phyloP scores from a whole-genome alignment of 2,888 invertebrate genomes.

The Sceliomorpha sp. region DNA sequence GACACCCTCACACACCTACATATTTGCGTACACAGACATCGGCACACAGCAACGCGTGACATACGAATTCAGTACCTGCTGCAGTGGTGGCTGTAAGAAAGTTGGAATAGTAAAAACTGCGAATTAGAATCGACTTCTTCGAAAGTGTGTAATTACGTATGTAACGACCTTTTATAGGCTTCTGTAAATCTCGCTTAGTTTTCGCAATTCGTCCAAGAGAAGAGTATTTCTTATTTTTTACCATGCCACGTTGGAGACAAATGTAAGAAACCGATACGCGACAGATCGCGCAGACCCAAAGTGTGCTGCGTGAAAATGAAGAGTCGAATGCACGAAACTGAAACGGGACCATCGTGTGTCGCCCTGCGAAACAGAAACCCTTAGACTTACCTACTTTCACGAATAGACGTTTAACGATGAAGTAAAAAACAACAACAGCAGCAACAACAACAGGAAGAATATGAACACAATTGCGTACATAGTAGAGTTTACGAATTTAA shows the following conservation, averaged over 20 bases:
- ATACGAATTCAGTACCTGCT: slow-evolving; percentile 45
- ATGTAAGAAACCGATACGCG: no score
- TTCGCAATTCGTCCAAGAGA: no score
- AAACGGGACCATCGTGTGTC: slow-evolving; percentile 54
- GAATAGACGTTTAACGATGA: slow-evolving; percentile 49
- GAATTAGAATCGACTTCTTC: no score
- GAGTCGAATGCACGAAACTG: slow-evolving; percentile 11
- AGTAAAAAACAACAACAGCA: slow-evolving; percentile 1
- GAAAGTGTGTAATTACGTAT: no score
- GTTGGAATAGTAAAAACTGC: slow-evolving; percentile 27
- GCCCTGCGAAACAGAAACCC: slow-evolving; percentile 31
- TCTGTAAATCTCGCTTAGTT: no score
- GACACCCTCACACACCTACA: slow-evolving; percentile 9
- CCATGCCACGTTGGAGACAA: no score
- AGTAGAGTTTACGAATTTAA: slow-evolving; percentile 42
- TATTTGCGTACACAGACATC: slow-evolving; percentile 11
- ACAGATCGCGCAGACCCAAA: no score
- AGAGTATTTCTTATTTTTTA: no score
- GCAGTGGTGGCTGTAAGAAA: slow-evolving; percentile 40
- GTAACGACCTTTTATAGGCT: no score
- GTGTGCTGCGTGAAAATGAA: no score
- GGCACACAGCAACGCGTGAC: slow-evolving; percentile 5
- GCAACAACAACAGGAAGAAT: slow-evolving; percentile 8
- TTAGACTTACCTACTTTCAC: slow-evolving; percentile 56
- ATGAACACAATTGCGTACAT: slow-evolving; percentile 16